Base-by-base conservation (phyloP, 2,113 vertebrate species). In the Thryonomys swinderianus region DNA sequence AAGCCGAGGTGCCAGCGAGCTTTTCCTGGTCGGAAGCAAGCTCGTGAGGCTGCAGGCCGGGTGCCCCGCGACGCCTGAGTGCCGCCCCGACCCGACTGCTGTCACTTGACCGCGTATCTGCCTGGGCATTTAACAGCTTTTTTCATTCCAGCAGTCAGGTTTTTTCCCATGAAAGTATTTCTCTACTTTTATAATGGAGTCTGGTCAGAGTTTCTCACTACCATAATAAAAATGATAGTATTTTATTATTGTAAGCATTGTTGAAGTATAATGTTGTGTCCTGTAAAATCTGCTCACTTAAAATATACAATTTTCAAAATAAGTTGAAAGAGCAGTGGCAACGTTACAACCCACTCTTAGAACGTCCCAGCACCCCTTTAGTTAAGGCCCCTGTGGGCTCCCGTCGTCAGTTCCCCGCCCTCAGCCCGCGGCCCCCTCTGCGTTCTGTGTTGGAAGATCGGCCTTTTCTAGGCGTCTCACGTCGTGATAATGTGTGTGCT, bases 161-260 rank as follows among this genome's bases (percentile, higher is more conserved):
- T 85, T 78, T 78, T 93, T 87, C 73, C 62, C 32, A 27, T 81
- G 69, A 93, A 81, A 91, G 71, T 57, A 57, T 78, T 92, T 71
- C 53, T 93, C 61, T 90, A 86, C 79, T 83, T 91, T 93, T 86
- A 94, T 57, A 93, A 0, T 78, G 53, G 13, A 79, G 78, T 86
- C 51, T 51, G 51, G 34, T 83, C 62, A 84, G 34, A 87, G 88
- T 95, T 87, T 90, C 64, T 81, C 57, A 73, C 71, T 80, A 32
- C 25, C 57, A 42, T 66, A 45, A 89, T 76, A 93, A 93, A 94
- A 95, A 55, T 59, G 34, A 81, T 42, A 80, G 18, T 82, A 16
- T 73, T 71, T 45, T 55, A 14, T 62, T 76, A 30, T 87, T 93
- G 85, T 48, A 88, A 62, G 40, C 66, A 73, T 71, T 93, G 13